A percentile compares a stretch with the other conserved stretches of the same genome.
Conservation (phyloP, 2,113 vertebrate species). For the Lagenorhynchus albirostris region DNA sequence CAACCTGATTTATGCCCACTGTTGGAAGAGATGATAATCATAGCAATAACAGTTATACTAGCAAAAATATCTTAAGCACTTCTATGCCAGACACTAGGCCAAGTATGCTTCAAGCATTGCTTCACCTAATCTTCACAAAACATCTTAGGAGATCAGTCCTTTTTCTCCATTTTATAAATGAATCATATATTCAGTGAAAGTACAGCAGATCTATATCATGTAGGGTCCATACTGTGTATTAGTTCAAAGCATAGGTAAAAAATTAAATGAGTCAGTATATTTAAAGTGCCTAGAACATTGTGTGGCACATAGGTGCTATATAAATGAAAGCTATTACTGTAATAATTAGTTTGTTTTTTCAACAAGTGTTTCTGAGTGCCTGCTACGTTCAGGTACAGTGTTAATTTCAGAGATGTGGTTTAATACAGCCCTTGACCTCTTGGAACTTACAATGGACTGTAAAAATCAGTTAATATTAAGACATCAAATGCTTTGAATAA, state of each 20-base stretch:
- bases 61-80: not conserved
- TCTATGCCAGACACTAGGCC: not conserved
- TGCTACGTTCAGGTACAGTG: not conserved
- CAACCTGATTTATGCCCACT: not conserved
- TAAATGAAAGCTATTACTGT: not conserved
- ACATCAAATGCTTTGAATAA: not conserved
- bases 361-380: not conserved
- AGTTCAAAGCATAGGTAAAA: not conserved
- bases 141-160: not conserved
- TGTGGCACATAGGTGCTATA: not conserved
- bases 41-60: not conserved
- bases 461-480: conserved; percentile 36
- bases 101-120: not conserved
- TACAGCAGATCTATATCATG: not conserved
- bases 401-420: not conserved
- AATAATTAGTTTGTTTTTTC: not conserved
- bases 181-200: not conserved
- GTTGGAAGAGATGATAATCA: not conserved
- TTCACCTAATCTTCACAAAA: not conserved
- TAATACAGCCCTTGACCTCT: not conserved
- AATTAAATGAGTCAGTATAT: not conserved
- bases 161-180: not conserved
- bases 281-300: not conserved
- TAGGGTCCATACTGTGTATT: not conserved
- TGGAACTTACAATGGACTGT: not conserved